phyloP scores from a whole-genome alignment of 92 coral and sea anemone genomes.

The Ricordea florida region DNA sequence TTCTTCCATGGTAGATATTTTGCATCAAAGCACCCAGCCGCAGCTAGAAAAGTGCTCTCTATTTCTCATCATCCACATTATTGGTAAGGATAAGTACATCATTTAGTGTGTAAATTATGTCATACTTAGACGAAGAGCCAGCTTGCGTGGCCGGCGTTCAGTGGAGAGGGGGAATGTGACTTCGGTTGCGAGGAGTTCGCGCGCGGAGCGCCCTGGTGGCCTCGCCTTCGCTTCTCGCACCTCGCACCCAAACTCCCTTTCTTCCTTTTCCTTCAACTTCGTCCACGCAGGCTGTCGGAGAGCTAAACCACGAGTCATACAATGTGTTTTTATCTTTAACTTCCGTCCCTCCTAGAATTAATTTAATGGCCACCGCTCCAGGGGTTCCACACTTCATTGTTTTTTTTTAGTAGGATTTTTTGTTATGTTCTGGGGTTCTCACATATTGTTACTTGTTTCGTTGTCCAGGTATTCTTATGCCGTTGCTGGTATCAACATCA shows the following conservation, averaged over 20 bases:
- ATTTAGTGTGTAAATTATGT: neutral
- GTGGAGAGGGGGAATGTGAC: too few relatives aligned
- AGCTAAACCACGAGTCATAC: too few relatives aligned
- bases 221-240: too few relatives aligned
- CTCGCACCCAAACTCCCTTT: too few relatives aligned
- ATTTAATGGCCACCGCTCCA: neutral
- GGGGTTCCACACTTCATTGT: neutral
- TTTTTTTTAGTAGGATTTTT: neutral
- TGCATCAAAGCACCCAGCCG: conserved; percentile 83
- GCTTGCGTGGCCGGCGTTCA: neutral
- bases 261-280: too few relatives aligned
- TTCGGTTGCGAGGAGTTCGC: too few relatives aligned
- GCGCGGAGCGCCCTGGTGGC: too few relatives aligned
- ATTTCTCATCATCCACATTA: conserved; percentile 92
- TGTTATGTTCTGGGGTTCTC: neutral
- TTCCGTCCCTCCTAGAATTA: too few relatives aligned
- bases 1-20: conserved; percentile 64
- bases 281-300: too few relatives aligned
- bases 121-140: neutral
- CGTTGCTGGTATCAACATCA: conserved; percentile 94
- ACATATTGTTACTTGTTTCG: neutral
- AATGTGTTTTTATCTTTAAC: too few relatives aligned
- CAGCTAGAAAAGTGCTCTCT: conserved; percentile 91
- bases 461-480: conserved; percentile 85
- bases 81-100: conserved; percentile 61